phyloP scores from a whole-genome alignment of 2,113 vertebrate species.

The Bos indicus region DNA sequence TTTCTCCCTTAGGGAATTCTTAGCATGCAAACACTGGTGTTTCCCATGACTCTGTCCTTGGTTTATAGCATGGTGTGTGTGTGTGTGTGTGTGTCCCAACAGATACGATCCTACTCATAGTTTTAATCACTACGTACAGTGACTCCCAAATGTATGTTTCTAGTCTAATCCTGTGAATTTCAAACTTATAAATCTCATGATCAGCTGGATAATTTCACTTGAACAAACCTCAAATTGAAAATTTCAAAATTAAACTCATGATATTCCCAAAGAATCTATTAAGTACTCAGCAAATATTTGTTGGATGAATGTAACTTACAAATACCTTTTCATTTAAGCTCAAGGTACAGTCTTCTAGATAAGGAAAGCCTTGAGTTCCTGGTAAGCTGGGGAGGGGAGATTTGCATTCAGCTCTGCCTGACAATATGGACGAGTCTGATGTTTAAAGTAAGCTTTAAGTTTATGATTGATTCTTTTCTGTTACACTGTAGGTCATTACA shows the following conservation, averaged over 20 bases:
- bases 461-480: background rate
- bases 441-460: background rate
- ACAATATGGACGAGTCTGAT: background rate
- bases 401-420: background rate
- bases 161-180: background rate
- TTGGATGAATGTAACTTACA: background rate
- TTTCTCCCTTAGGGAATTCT: background rate
- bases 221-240: background rate
- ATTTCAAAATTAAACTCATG: background rate
- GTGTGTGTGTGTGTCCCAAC: background rate
- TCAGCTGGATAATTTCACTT: background rate
- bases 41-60: background rate
- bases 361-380: background rate
- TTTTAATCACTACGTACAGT: background rate
- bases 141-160: background rate
- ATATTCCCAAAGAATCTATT: background rate
- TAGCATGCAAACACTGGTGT: background rate
- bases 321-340: background rate
- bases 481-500: background rate
- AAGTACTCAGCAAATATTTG: background rate
- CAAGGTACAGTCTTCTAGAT: background rate
- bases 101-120: background rate
- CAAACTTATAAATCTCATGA: background rate
- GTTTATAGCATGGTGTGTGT: background rate
- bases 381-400: background rate